Percentiles rank a stretch among this genome's conserved stretches.
phyloP scores from a whole-genome alignment of 1,140 invertebrate species.

The Drosophila asahinai region DNA sequence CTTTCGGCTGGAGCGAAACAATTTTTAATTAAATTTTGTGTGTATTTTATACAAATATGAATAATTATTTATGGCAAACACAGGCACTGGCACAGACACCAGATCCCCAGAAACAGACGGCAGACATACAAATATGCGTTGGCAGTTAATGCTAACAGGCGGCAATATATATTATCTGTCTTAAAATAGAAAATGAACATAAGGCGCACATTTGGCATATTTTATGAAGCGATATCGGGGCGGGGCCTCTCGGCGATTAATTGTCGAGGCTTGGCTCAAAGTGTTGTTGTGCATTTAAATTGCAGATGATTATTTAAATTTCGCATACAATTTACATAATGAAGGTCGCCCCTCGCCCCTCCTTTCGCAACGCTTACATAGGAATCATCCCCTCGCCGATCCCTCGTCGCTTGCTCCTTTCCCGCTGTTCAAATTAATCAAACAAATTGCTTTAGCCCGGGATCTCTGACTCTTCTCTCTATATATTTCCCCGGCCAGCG shows the following conservation, averaged over 20 bases:
- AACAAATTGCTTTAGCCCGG: conserved; percentile 76
- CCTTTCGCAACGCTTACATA: not conserved
- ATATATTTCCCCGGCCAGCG: conserved; percentile 15
- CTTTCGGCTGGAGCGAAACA: conserved; percentile 56
- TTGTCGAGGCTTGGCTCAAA: conserved; percentile 66
- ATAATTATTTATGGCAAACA: conserved; percentile 79
- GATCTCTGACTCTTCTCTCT: conserved; percentile 44
- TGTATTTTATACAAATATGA: conserved; percentile 83
- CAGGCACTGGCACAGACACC: conserved; percentile 4
- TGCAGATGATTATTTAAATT: conserved; percentile 84
- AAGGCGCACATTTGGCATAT: conserved; percentile 80
- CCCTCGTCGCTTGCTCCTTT: not conserved
- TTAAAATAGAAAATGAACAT: conserved; percentile 80
- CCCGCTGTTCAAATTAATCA: conserved; percentile 71
- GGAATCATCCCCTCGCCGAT: not conserved
- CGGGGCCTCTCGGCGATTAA: conserved; percentile 56
- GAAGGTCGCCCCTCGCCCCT: conserved; percentile 57
- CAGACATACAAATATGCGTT: conserved; percentile 40
- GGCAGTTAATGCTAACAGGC: conserved; percentile 73
- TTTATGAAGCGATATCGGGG: conserved; percentile 41
- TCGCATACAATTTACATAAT: conserved; percentile 83
- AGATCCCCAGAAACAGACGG: conserved; percentile 29
- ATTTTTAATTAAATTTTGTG: conserved; percentile 84
- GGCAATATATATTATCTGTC: conserved; percentile 70
- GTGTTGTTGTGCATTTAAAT: conserved; percentile 83